These are phyloP conservation scores for Brenthis hecate DNA, from an alignment of 2,888 invertebrate genomes.

Conservation along the genomic window DNA sequence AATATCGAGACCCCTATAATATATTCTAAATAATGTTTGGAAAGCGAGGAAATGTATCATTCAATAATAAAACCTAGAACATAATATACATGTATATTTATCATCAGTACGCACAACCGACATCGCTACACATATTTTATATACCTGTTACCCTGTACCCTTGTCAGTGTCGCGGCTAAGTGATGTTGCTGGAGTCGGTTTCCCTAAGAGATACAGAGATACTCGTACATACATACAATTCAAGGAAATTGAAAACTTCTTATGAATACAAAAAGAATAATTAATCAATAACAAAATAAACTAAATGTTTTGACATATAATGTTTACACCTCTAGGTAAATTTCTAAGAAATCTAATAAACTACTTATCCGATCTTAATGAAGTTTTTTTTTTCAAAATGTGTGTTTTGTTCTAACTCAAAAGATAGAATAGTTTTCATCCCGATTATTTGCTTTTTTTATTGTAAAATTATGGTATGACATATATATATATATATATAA, in stretches of 20 bases:
- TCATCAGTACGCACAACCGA: constrained; percentile 42
- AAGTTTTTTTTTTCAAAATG: no score
- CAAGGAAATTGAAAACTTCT: constrained; percentile 1
- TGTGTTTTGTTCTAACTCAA: no score
- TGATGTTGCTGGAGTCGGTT: constrained; percentile 24
- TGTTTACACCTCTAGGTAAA: no score
- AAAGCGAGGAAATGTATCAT: not conserved
- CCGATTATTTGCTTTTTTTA: no score
- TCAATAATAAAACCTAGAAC: constrained; percentile 11
- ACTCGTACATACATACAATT: not conserved
- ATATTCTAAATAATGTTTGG: not conserved
- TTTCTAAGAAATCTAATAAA: no score
- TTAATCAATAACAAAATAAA: not conserved
- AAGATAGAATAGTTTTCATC: no score
- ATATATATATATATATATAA: no score
- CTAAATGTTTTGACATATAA: no score
- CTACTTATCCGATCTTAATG: no score
- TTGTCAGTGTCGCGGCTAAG: constrained; percentile 54
- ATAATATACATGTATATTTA: constrained; percentile 24
- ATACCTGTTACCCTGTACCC: constrained; percentile 65
- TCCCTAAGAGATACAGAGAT: constrained; percentile 22
- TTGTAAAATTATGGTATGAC: no score
- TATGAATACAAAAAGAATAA: not conserved
- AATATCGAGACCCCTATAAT: not conserved
- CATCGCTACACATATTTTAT: constrained; percentile 49